Conservation (phyloP, 2,113 vertebrate genomes). For the Bucco capensis region DNA sequence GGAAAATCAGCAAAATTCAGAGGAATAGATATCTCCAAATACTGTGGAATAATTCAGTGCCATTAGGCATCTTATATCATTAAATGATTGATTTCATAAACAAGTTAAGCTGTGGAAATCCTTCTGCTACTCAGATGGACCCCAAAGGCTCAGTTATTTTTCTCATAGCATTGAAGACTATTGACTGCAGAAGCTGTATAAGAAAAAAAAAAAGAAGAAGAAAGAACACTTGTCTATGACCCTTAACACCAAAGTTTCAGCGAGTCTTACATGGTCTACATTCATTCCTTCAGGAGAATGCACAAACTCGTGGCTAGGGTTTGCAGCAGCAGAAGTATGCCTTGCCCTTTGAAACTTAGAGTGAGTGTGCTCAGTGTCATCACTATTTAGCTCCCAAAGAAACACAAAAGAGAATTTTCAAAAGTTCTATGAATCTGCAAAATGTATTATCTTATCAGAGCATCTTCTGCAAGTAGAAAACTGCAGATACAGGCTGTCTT, state of each 20-base stretch:
- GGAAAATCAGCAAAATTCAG: slow-evolving; percentile 40
- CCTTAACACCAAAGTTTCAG: neutral
- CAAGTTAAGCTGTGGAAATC: neutral
- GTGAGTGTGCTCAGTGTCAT: neutral
- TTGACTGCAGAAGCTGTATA: neutral
- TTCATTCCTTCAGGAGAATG: neutral
- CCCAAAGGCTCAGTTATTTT: neutral
- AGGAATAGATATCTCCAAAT: neutral
- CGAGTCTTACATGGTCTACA: neutral
- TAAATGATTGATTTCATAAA: neutral
- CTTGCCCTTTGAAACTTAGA: neutral
- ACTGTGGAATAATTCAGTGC: slow-evolving; percentile 24
- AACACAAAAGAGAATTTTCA: neutral
- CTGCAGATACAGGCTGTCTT: neutral
- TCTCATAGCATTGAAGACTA: neutral
- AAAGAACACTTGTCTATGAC: neutral
- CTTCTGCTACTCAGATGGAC: neutral
- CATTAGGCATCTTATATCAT: neutral
- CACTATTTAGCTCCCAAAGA: neutral
- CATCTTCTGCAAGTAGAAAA: neutral
- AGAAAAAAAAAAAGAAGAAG: neutral
- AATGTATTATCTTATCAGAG: neutral
- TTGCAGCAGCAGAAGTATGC: neutral
- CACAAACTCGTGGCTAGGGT: neutral
- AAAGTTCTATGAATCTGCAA: neutral